phyloP scores from a whole-genome alignment of 2,888 invertebrate genomes.

The Yponomeuta sedellus region DNA sequence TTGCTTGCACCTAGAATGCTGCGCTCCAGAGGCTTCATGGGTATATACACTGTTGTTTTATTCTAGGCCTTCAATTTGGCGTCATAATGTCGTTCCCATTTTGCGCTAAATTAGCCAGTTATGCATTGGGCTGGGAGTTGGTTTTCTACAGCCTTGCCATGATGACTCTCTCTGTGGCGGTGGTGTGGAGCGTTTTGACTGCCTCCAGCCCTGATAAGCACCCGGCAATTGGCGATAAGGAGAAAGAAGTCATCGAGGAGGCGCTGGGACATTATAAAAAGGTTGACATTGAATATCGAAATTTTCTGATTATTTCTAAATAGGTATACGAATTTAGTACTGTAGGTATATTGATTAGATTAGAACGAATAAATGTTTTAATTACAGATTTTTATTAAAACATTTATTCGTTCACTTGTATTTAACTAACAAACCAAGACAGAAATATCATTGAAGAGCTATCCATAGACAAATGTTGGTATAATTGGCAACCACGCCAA shows the following conservation, averaged over 20 bases:
- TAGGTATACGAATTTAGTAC: too few species aligned
- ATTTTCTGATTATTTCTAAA: too few species aligned
- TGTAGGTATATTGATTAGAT: too few species aligned
- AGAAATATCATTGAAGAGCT: too few species aligned
- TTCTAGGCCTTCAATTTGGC: slow-evolving; percentile 28
- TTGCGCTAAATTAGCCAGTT: slow-evolving; percentile 32
- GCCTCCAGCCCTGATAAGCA: slow-evolving; percentile 48
- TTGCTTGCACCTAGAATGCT: too few species aligned
- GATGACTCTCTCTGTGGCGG: slow-evolving; percentile 46
- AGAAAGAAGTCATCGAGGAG: slow-evolving; percentile 55
- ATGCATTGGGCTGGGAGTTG: slow-evolving; percentile 55
- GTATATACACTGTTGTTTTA: background rate
- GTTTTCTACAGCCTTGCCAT: slow-evolving; percentile 55
- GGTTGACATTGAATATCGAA: slow-evolving; percentile 21
- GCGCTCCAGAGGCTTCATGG: background rate
- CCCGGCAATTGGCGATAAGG: slow-evolving; percentile 53
- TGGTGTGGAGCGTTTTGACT: slow-evolving; percentile 47
- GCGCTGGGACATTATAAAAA: slow-evolving; percentile 30
- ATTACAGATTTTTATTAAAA: too few species aligned
- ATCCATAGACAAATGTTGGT: too few species aligned
- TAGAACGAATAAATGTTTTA: too few species aligned
- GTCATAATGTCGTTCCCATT: slow-evolving; percentile 46
- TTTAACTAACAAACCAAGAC: too few species aligned
- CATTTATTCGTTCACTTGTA: too few species aligned
- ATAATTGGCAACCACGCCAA: too few species aligned